phyloP scores from a whole-genome alignment of 1,140 invertebrate species.

The Batillaria attramentaria region DNA sequence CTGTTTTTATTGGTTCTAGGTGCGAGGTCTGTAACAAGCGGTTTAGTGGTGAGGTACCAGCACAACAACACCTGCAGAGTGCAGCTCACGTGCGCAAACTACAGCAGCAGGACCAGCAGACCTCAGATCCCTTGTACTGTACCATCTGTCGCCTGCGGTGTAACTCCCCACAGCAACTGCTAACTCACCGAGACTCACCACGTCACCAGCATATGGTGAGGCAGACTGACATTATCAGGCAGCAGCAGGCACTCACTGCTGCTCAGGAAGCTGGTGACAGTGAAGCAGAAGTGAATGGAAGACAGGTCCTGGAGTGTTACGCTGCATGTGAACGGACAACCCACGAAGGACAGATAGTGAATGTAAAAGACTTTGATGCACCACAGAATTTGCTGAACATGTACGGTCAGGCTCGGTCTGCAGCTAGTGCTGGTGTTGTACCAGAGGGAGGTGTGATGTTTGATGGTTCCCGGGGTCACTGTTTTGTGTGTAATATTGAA shows the following conservation, averaged over 20 bases:
- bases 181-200: conserved; percentile 39
- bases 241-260: conserved; percentile 1
- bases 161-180: conserved; percentile 26
- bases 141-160: conserved; percentile 28
- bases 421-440: background rate
- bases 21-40: conserved; percentile 47
- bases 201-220: conserved; percentile 26
- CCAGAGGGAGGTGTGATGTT: conserved; percentile 34
- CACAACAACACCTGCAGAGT: conserved; percentile 43
- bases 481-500: conserved; percentile 50
- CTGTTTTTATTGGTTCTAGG: conserved; percentile 2
- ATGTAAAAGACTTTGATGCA: background rate
- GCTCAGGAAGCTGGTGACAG: too few species aligned
- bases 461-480: conserved; percentile 42
- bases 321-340: background rate
- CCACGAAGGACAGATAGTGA: background rate
- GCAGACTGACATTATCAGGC: background rate
- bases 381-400: background rate
- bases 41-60: conserved; percentile 43
- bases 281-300: background rate
- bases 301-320: background rate
- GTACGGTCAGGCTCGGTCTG: background rate
- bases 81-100: conserved; percentile 38
- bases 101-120: conserved; percentile 11
- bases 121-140: background rate